Base-by-base conservation (phyloP, 2,113 vertebrate species). In the Peromyscus maniculatus region DNA sequence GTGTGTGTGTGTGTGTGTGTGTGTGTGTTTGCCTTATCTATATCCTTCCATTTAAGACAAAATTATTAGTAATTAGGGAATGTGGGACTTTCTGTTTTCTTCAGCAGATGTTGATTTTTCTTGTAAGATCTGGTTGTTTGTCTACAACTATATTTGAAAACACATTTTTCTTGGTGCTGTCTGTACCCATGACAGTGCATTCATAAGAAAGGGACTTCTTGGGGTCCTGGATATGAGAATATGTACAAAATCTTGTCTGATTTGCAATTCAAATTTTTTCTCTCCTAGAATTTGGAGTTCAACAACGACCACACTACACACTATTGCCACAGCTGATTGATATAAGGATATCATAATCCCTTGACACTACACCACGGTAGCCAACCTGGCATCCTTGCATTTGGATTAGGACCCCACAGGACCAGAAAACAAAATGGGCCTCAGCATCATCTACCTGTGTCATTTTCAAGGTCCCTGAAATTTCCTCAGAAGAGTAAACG, bases 401-500 rank as follows among this genome's bases (percentile, higher is more conserved):
- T 24, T 39, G 83, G 71, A 72, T 59, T 28, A n/a, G n/a, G 24
- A 17, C 9, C 78, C 67, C 67, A 24, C 31, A 69, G 31, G 31
- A 69, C 46, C 31, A 64, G 57, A 24, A 91, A 97, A 92, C 55
- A 36, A 89, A 96, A 28, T 28, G 11, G 95, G 95, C 62, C 82
- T 33, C 69, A 77, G 69, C 89, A 57, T 57, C 33, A n/a, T 64
- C 55, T 12, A 0, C 79, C 10, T 92, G 95, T 55, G 66, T 95
- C 94, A n/a, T 93, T 97, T 96, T 82, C 95, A 95, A 97, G 87
- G 79, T 97, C 97, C 91, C 87, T 91, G 49, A 93, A 91, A 95
- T 66, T 94, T 97, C 94, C 86, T 98, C 55, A 39, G 83, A 96
- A 97, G 91, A 97, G 82, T 97, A 98, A 98, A 98, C 93, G 92